phyloP scores from a whole-genome alignment of 2,888 invertebrate species.

The Amphipoea lucens region DNA sequence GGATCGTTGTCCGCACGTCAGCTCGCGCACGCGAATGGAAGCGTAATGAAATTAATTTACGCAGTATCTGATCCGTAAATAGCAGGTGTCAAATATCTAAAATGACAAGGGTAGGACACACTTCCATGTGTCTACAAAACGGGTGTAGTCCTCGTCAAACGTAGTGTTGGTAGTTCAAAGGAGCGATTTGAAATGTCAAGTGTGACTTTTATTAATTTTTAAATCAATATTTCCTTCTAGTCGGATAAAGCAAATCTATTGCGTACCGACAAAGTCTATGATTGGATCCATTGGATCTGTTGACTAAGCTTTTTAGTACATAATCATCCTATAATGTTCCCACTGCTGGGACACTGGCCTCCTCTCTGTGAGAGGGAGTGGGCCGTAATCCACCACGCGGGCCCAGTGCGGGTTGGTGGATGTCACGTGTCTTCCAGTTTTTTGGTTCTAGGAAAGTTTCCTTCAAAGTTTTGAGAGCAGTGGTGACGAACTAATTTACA shows the following conservation, averaged over 20 bases:
- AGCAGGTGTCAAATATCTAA: slow-evolving; percentile 71
- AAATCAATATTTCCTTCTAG: background rate
- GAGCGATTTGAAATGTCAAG: slow-evolving; percentile 27
- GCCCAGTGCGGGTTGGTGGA: too few species aligned
- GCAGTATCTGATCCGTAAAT: slow-evolving; percentile 66
- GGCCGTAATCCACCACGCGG: too few species aligned
- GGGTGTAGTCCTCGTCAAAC: slow-evolving; percentile 22
- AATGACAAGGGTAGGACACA: slow-evolving; percentile 72
- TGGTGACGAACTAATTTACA: too few species aligned
- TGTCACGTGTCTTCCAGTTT: too few species aligned
- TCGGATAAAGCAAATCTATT: background rate
- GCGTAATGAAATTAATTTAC: slow-evolving; percentile 71
- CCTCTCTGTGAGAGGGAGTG: too few species aligned
- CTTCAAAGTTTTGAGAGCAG: too few species aligned
- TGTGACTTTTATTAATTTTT: slow-evolving; percentile 13
- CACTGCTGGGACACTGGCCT: too few species aligned
- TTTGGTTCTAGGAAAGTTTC: too few species aligned
- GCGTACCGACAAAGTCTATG: background rate
- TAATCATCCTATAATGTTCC: too few species aligned
- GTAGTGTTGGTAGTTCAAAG: slow-evolving; percentile 40
- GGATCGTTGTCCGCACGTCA: slow-evolving; percentile 45
- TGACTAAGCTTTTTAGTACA: background rate
- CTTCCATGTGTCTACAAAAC: slow-evolving; percentile 28
- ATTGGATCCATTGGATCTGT: background rate
- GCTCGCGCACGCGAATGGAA: slow-evolving; percentile 44